These are phyloP conservation scores for Ailuropoda melanoleuca DNA, from an alignment of 2,113 vertebrate genomes.

Conservation along the genomic window DNA sequence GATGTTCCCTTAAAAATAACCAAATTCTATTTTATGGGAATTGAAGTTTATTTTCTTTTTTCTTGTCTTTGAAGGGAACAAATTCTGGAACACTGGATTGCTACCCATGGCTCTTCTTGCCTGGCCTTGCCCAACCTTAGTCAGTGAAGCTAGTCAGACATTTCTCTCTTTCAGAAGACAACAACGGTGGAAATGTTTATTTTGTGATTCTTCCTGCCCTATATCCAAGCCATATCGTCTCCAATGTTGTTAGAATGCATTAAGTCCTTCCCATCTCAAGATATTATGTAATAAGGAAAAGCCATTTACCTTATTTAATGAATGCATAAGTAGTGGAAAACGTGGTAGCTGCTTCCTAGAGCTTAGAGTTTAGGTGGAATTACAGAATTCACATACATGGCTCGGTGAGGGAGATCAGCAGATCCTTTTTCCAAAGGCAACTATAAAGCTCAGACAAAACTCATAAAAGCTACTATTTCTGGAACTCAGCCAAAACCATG, in stretches of 20 bases:
- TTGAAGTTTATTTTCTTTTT: slow-evolving; percentile 26
- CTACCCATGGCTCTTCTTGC: background rate
- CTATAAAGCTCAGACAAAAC: background rate
- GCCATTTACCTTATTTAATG: background rate
- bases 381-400: background rate
- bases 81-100: background rate
- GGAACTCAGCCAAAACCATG: background rate
- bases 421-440: background rate
- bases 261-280: background rate
- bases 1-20: slow-evolving; percentile 2
- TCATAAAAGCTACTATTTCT: background rate
- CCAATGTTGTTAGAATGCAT: background rate
- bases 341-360: background rate
- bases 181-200: background rate
- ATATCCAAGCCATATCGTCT: background rate
- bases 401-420: background rate
- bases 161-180: background rate
- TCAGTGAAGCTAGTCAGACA: background rate
- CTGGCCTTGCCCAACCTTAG: background rate
- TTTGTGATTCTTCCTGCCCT: background rate
- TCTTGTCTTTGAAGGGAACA: background rate
- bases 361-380: background rate
- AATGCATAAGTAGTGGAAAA: background rate
- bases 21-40: background rate
- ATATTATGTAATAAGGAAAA: background rate